phyloP scores from a whole-genome alignment of 2,113 vertebrate species.

The Aptenodytes forsteri region DNA sequence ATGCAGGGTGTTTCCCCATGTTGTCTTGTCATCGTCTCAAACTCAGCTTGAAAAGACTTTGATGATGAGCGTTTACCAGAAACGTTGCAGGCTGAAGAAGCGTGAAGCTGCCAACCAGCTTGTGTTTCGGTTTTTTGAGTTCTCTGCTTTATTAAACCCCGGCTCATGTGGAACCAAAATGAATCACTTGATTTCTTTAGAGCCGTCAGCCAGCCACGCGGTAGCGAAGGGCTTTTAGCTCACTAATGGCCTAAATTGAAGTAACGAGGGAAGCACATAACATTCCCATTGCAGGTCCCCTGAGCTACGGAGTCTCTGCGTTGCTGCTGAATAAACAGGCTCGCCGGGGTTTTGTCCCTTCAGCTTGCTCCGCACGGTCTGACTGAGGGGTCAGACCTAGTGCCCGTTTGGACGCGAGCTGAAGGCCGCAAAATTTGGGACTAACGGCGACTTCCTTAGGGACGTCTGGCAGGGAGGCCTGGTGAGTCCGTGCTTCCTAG shows the following conservation, averaged over 20 bases:
- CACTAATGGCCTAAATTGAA: fast-evolving
- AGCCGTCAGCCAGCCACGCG: background rate
- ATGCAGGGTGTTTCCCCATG: fast-evolving
- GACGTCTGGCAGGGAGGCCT: background rate
- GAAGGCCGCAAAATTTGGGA: background rate
- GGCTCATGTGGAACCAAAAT: fast-evolving
- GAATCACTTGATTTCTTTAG: background rate
- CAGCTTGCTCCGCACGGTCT: fast-evolving
- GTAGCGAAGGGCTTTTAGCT: background rate
- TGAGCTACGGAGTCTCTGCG: fast-evolving
- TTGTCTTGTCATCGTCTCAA: background rate
- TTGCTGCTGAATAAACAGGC: fast-evolving
- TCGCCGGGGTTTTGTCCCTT: background rate
- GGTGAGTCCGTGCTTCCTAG: fast-evolving
- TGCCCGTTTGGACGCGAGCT: fast-evolving
- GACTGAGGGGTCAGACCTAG: fast-evolving
- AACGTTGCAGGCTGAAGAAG: background rate
- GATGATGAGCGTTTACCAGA: background rate
- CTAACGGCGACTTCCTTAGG: background rate
- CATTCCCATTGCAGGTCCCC: background rate
- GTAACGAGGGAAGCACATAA: fast-evolving
- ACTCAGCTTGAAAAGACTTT: background rate
- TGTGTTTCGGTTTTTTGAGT: background rate
- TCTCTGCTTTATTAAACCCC: background rate
- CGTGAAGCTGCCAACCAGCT: fast-evolving